A percentile compares a stretch with the other conserved stretches of the same genome.
phyloP scores from a whole-genome alignment of 2,888 invertebrate genomes.

The Mystacides longicornis region DNA sequence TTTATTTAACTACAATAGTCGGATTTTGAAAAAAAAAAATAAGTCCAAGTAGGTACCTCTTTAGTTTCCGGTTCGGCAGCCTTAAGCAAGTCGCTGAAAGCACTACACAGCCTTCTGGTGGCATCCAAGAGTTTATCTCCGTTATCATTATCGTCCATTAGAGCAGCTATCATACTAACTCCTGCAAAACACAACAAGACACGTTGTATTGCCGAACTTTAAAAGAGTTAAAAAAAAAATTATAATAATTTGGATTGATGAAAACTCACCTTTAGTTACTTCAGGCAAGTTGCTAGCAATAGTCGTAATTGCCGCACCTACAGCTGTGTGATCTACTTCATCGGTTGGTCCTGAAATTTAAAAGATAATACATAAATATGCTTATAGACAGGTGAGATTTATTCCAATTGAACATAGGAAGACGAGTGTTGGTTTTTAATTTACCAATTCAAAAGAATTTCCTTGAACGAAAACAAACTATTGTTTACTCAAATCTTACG shows the following conservation, averaged over 20 bases:
- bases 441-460: too few species aligned
- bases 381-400: too few species aligned
- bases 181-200: slow-evolving; percentile 31
- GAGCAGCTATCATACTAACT: slow-evolving; percentile 90
- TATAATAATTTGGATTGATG: background rate
- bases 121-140: slow-evolving; percentile 87
- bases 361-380: slow-evolving; percentile 7
- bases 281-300: slow-evolving; percentile 95
- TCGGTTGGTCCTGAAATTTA: slow-evolving; percentile 57
- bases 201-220: background rate
- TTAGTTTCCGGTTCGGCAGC: slow-evolving; percentile 94
- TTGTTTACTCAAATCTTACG: too few species aligned
- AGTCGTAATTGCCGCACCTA: slow-evolving; percentile 94
- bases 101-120: slow-evolving; percentile 82
- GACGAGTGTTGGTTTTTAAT: too few species aligned
- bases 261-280: slow-evolving; percentile 71
- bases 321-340: slow-evolving; percentile 91
- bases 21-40: too few species aligned
- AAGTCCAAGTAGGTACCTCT: slow-evolving; percentile 51
- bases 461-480: too few species aligned
- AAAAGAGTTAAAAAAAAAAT: background rate
- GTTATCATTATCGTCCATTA: slow-evolving; percentile 79
- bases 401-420: too few species aligned
- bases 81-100: slow-evolving; percentile 89
- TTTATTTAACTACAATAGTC: too few species aligned